Base-by-base conservation (phyloP, 2,113 vertebrate genomes). In the Plecotus auritus region DNA sequence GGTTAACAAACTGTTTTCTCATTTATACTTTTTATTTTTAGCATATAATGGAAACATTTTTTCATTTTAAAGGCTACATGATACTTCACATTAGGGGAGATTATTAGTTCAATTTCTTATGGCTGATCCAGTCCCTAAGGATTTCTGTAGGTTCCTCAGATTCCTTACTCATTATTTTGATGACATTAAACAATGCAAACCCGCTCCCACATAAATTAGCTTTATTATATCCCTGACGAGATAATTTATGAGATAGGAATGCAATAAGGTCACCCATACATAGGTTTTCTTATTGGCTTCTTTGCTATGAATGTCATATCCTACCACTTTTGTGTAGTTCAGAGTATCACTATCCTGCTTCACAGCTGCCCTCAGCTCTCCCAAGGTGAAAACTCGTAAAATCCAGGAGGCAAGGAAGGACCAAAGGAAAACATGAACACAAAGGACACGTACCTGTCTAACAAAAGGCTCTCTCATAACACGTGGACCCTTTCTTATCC, bases 151-250 rank as follows among this genome's bases (percentile, higher is more conserved):
- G n/a, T 22, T 23, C 77, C 82, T 95, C 54, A 66, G 77, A 56
- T 76, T 97, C 93, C 97, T 81, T 83, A 86, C 69, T 92, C 95
- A 96, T 93, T 92, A 72, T 69, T 96, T 93, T 91, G 64, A 95
- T 9, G 0, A 0, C 70, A 93, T 95, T 95, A 85, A 4, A 69
- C 5, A 93, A 81, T 91, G n/a, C 20, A 93, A 35, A 74, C 49
- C 9, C 16, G 35, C 4, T 67, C 14, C 0, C 0, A 95, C 96
- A 61, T 49, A 74, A 91, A 95, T 98, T 95, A 98, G 66, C 88
- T 97, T 98, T 97, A 94, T 76, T 95, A 61, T 97, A 95, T 98
- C 98, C 98, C 76, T 94, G 91, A 59, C 42, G 85, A 97, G 97
- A 98, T 97, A 94, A 97, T 95, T 98, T 98, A 98, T 97, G 95